Conservation (phyloP, 2,888 invertebrate genomes). For the Maniola hyperantus region DNA sequence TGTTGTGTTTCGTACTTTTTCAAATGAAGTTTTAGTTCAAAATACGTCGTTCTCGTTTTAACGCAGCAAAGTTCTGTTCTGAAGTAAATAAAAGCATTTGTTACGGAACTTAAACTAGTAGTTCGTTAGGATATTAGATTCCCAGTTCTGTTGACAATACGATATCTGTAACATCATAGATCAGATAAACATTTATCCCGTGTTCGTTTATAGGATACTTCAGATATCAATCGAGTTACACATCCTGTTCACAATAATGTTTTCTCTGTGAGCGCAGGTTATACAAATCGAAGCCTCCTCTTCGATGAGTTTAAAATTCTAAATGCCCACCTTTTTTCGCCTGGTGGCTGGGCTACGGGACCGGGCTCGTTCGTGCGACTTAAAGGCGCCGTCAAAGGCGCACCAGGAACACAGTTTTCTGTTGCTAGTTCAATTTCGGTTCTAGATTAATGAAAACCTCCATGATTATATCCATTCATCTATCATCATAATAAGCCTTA, state of each 20-base stretch:
- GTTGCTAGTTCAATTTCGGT: too few relatives aligned
- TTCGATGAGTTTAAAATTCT: not conserved
- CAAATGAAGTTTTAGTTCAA: conserved; percentile 4
- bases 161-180: conserved; percentile 8
- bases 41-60: conserved; percentile 6
- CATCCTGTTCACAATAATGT: conserved; percentile 2
- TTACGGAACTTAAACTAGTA: conserved; percentile 49
- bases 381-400: too few relatives aligned
- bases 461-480: too few relatives aligned
- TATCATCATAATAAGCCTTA: too few relatives aligned
- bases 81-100: conserved; percentile 29
- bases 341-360: too few relatives aligned
- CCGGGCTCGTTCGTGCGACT: too few relatives aligned
- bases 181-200: conserved; percentile 7
- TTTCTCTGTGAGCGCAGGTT: not conserved
- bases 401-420: too few relatives aligned
- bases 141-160: conserved; percentile 20
- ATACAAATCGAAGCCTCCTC: not conserved
- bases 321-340: not conserved
- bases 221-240: not conserved
- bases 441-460: too few relatives aligned
- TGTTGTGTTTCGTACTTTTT: too few relatives aligned
- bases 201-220: not conserved
- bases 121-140: conserved; percentile 55
- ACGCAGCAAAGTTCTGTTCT: conserved; percentile 1